Base-by-base conservation (phyloP, 2,797 vertebrate species). In the Nyctalus aviator region DNA sequence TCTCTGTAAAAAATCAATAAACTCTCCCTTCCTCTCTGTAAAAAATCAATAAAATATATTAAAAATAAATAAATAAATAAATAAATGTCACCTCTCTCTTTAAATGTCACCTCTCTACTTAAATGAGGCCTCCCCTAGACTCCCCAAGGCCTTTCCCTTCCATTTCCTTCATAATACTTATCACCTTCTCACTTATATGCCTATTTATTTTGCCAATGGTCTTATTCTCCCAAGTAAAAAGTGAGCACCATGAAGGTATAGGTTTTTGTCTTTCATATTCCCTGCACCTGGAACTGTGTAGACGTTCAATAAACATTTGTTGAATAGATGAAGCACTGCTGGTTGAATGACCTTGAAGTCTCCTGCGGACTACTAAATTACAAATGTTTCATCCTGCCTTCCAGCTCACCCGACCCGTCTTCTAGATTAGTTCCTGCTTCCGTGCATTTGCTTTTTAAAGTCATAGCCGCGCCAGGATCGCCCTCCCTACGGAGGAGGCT, bases 271-370 rank as follows among this genome's bases (percentile, higher is more conserved):
- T 71, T 71, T 48, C 50, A 20, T 41, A 9, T 44, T 84, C 41
- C n/a, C 59, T 30, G 46, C 71, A 48, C n/a, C 81, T 64, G n/a
- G 25, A 73, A 57, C 48, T 69, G 9, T 27, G 10, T 48, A 69
- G 20, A 35, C 3, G 25, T 32, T 66, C 79, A 86, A 17, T 46
- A 78, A 62, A 12, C 35, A 82, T 69, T n/a, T 75, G 66, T 64
- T 66, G 72, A 73, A 14, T 4, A 66, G n/a, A 84, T 48, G 81
- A 90, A 88, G 50, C 75, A 1, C 18, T 2, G 0, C 35, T 78
- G 66, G 44, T 18, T 48, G 44, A 84, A 73, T 75, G 84, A 78
- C 81, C 84, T 91, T 95, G 83, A 94, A 27, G 17, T 46, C 44
- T 81, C 77, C 35, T 44, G 72, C 48, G 15, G 32, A 50, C 55